A percentile compares a stretch with the other conserved stretches of the same genome.
Evolutionary conservation across 2,888 invertebrate species (phyloP).

Genomic region (Chalcis sispes): DNA sequence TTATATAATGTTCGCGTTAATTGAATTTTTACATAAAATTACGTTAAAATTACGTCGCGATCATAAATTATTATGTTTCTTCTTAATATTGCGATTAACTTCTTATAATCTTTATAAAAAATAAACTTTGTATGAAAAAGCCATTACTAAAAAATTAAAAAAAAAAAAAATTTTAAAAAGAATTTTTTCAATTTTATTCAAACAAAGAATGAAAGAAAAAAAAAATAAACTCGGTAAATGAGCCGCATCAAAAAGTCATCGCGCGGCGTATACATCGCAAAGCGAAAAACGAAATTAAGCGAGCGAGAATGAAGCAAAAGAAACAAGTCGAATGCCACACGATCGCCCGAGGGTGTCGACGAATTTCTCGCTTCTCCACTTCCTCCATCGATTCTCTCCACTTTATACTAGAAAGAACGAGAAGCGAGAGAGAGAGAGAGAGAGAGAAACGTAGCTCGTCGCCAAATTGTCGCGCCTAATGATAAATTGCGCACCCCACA

Average conservation of each 20-base stretch:
- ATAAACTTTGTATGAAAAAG: too few relatives aligned
- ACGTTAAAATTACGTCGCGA: too few relatives aligned
- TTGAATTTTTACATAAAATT: too few relatives aligned
- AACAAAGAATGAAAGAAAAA: not conserved
- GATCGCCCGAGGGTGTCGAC: constrained; percentile 49
- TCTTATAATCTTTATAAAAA: too few relatives aligned
- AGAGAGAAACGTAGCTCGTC: constrained; percentile 64
- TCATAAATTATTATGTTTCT: too few relatives aligned
- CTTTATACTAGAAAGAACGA: too few relatives aligned
- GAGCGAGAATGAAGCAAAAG: not conserved
- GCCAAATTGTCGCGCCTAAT: constrained; percentile 75
- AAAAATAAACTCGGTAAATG: constrained; percentile 25
- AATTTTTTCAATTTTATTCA: too few relatives aligned
- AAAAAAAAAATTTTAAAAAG: too few relatives aligned
- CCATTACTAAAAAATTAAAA: too few relatives aligned
- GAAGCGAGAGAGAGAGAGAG: constrained; percentile 28
- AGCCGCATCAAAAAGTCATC: constrained; percentile 12
- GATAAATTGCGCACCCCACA: constrained; percentile 74
- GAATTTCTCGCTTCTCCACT: constrained; percentile 26
- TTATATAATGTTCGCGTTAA: too few relatives aligned
- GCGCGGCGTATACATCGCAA: constrained; percentile 8
- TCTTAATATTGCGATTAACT: too few relatives aligned
- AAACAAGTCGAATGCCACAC: constrained; percentile 11
- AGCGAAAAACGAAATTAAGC: too few relatives aligned
- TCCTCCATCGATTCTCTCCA: not conserved